A percentile compares a stretch with the other conserved stretches of the same genome.
phyloP scores from a whole-genome alignment of 2,888 invertebrate species.

The Apocheima hispidaria region DNA sequence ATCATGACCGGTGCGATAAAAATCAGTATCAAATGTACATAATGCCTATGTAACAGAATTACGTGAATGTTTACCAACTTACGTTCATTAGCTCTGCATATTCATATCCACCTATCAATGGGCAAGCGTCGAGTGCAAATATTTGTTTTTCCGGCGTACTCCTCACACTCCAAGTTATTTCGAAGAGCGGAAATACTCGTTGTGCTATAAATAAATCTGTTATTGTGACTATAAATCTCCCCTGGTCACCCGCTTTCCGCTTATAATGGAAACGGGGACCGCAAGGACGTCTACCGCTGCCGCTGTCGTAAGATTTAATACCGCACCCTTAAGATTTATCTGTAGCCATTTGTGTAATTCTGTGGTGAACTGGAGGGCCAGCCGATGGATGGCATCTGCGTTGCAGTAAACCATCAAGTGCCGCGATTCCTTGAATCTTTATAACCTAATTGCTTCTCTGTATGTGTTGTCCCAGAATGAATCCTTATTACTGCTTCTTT shows the following conservation, averaged over 20 bases:
- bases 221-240: slow-evolving; percentile 68
- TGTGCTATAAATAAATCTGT: slow-evolving; percentile 66
- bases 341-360: slow-evolving; percentile 23
- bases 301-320: slow-evolving; percentile 34
- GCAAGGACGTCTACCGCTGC: slow-evolving; percentile 57
- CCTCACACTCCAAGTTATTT: slow-evolving; percentile 54
- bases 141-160: slow-evolving; percentile 46
- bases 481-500: not conserved
- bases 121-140: slow-evolving; percentile 43
- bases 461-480: not conserved
- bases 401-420: slow-evolving; percentile 3
- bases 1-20: slow-evolving; percentile 10
- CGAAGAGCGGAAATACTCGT: slow-evolving; percentile 49
- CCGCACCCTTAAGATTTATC: slow-evolving; percentile 31
- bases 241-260: slow-evolving; percentile 72
- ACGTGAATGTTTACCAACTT: slow-evolving; percentile 25
- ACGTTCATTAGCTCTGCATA: slow-evolving; percentile 34
- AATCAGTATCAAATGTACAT: slow-evolving; percentile 5
- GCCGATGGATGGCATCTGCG: slow-evolving; percentile 8
- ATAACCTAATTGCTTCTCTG: not conserved
- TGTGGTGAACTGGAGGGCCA: slow-evolving; percentile 29
- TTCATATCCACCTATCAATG: slow-evolving; percentile 31
- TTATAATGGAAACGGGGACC: slow-evolving; percentile 64
- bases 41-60: slow-evolving; percentile 5
- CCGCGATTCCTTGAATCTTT: not conserved